Evolutionary conservation across 1,140 invertebrate genomes (phyloP).

Genomic region (Hypsibius dujardini): DNA sequence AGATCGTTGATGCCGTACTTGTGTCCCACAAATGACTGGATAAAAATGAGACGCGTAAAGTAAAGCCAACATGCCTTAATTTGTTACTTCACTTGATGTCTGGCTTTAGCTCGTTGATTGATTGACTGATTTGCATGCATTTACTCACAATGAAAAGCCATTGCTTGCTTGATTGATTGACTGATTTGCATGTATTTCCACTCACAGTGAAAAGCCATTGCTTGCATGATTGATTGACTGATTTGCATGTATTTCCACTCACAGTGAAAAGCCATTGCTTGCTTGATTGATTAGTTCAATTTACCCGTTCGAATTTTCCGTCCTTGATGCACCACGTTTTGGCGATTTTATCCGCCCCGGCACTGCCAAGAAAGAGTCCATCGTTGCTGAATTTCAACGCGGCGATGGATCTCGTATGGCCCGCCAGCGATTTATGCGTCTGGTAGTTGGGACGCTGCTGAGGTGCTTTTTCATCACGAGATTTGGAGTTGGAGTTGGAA

Average conservation of each 20-base stretch:
- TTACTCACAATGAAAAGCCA: too few species aligned
- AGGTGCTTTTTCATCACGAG: background rate
- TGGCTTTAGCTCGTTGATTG: slow-evolving; percentile 89
- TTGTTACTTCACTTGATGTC: slow-evolving; percentile 12
- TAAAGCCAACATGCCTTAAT: too few species aligned
- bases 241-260: too few species aligned
- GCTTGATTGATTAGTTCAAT: too few species aligned
- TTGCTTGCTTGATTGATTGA: too few species aligned
- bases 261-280: too few species aligned
- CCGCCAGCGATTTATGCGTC: slow-evolving; percentile 85
- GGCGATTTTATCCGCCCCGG: slow-evolving; percentile 75
- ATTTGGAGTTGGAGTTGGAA: too few species aligned
- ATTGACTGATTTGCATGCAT: too few species aligned
- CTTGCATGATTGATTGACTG: too few species aligned
- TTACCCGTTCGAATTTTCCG: slow-evolving; percentile 99
- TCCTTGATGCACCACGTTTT: slow-evolving; percentile 98
- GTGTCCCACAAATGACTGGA: slow-evolving; percentile 22
- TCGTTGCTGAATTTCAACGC: slow-evolving; percentile 99
- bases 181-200: too few species aligned
- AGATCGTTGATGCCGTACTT: slow-evolving; percentile 80
- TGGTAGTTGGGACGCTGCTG: slow-evolving; percentile 63
- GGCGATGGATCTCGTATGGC: slow-evolving; percentile 95
- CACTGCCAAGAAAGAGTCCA: slow-evolving; percentile 93
- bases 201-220: too few species aligned
- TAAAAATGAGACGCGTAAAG: background rate